These are phyloP conservation scores for Sebastes steindachneri DNA, from an alignment of 2,797 vertebrate species.

Conservation along the genomic window DNA sequence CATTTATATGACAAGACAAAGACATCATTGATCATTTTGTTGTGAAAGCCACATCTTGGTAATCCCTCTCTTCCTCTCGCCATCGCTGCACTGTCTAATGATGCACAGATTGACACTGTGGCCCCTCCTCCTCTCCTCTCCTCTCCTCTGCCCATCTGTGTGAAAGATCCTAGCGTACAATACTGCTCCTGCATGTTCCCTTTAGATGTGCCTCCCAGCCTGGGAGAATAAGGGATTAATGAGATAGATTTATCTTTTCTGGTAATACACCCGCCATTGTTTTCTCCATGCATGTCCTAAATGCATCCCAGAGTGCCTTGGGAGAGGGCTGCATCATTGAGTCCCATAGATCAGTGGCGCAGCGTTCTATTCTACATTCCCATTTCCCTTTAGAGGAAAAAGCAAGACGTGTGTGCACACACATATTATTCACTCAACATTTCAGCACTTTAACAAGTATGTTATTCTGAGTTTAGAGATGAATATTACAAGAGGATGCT, in stretches of 20 bases:
- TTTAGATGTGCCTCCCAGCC: conserved; percentile 79
- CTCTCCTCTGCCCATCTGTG: conserved; percentile 74
- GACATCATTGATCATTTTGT: conserved; percentile 75
- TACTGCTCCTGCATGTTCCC: conserved; percentile 70
- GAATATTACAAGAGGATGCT: not conserved
- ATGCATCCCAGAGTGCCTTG: conserved; percentile 77
- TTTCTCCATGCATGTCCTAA: conserved; percentile 79
- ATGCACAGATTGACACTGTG: conserved; percentile 82
- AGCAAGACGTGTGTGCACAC: conserved; percentile 15
- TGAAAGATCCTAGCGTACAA: conserved; percentile 73
- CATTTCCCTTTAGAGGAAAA: conserved; percentile 47
- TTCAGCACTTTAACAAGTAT: conserved; percentile 29
- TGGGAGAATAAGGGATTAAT: conserved; percentile 84
- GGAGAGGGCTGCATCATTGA: conserved; percentile 74
- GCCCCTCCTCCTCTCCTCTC: conserved; percentile 60
- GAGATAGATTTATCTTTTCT: conserved; percentile 86
- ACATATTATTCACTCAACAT: conserved; percentile 45
- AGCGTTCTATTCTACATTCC: conserved; percentile 45
- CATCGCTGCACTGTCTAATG: conserved; percentile 76
- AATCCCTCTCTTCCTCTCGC: conserved; percentile 76
- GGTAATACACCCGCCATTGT: conserved; percentile 78
- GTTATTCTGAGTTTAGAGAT: conserved; percentile 31
- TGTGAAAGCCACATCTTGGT: conserved; percentile 73
- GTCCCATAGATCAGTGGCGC: conserved; percentile 71
- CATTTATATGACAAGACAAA: conserved; percentile 67